Base-by-base conservation (phyloP, 2,888 invertebrate species). In the Mythimna vitellina region DNA sequence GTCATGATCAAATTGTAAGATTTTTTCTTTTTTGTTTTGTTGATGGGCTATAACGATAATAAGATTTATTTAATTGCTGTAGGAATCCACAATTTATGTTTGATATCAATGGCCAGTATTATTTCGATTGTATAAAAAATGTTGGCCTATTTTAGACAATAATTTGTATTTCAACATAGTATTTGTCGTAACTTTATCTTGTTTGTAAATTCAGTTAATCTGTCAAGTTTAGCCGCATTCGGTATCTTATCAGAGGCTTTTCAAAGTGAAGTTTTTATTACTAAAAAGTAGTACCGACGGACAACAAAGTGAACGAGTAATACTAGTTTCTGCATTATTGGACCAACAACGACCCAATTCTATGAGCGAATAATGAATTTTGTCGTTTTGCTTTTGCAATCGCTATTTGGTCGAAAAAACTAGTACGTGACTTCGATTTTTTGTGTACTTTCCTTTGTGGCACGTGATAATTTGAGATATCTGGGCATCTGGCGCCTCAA, bases 261-360 rank as follows among this genome's bases (percentile, higher is more conserved):
- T 66, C 65, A 67, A 81, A 67, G 10, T 77, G 69, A 73, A 67
- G 65, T 80, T 81, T 76, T 81, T 67, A 46, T 68, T 65, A 68
- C 62, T 74, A 61, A 73, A 71, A 76, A 70, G 67, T 67, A 49
- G 75, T 42, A 53, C 63, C 58, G 35, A 53, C 63, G 54, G 35
- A 71, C 77, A 76, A 78, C 82, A 82, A 82, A 80, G 74, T 69
- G 75, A 87, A 87, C 89, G 73, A 85, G 89, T 87, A 85, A 85
- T 87, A 88, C 89, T 81, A 75, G 89, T 89, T 87, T 84, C 78
- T 86, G 85, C 77, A 85, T 85, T 88, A 77, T 76, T 80, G 76
- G 51, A 69, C 73, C 78, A 74, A 77, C 70, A 69, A 46, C 85
- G 88, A 84, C 86, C 90, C 84, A 86, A 85, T 88, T 90, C 83